Percentiles rank a stretch among this genome's conserved stretches.
These are phyloP conservation scores for Lasioglossum vierecki DNA, from an alignment of 2,888 invertebrate species.

Conservation along the genomic window DNA sequence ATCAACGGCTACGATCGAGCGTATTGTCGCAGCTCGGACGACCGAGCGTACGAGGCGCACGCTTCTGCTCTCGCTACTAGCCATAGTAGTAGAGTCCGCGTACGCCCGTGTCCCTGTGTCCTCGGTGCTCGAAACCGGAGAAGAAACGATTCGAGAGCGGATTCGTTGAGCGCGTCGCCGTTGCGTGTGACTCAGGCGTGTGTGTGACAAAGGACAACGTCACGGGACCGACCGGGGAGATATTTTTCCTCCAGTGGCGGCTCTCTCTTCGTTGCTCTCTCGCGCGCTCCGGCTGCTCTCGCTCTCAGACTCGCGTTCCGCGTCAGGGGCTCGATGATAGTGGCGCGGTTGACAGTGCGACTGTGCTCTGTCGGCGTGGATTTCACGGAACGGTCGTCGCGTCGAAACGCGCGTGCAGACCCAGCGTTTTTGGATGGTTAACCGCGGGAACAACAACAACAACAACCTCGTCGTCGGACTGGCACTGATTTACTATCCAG, in stretches of 20 bases:
- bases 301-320: conserved; percentile 1
- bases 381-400: conserved; percentile 8
- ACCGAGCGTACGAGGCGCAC: conserved; percentile 41
- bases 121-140: conserved; percentile 41
- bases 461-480: conserved; percentile 17
- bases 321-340: conserved; percentile 29
- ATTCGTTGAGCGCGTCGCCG: conserved; percentile 22
- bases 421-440: conserved; percentile 52
- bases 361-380: conserved; percentile 29
- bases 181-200: conserved; percentile 8
- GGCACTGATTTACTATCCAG: conserved; percentile 16
- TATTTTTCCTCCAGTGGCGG: conserved; percentile 13
- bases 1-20: conserved; percentile 49
- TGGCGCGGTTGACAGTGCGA: conserved; percentile 36
- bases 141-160: conserved; percentile 34
- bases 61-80: conserved; percentile 10
- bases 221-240: conserved; percentile 3
- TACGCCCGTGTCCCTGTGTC: conserved; percentile 26
- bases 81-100: neutral
- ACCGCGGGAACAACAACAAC: conserved; percentile 27
- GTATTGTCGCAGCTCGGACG: conserved; percentile 48
- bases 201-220: conserved; percentile 40
- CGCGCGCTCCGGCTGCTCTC: neutral
- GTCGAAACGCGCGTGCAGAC: conserved; percentile 18
- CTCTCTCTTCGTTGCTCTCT: neutral